Conservation (phyloP, 2,888 invertebrate genomes). For the Leptothorax acervorum region DNA sequence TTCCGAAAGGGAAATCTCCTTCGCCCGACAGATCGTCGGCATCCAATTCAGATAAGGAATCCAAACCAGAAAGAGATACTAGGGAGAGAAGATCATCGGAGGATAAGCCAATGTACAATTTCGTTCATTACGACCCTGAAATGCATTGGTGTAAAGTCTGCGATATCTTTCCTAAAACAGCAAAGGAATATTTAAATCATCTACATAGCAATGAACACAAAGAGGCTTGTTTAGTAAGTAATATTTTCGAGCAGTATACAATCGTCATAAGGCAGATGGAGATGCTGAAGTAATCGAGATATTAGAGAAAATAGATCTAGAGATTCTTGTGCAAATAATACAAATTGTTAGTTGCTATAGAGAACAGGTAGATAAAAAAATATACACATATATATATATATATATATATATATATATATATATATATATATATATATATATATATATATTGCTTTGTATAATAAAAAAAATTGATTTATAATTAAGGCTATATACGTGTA, state of each 20-base stretch:
- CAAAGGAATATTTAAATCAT: constrained; percentile 94
- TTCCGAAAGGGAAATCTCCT: constrained; percentile 80
- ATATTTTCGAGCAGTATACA: constrained; percentile 21
- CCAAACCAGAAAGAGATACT: constrained; percentile 76
- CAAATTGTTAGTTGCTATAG: constrained; percentile 58
- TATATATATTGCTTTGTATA: constrained; percentile 64
- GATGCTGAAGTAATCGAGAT: constrained; percentile 26
- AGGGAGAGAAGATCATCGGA: constrained; percentile 76
- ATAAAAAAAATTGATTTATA: constrained; percentile 66
- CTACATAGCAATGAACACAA: constrained; percentile 93
- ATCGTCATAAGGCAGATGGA: constrained; percentile 3
- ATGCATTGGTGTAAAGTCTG: constrained; percentile 96
- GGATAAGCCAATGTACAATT: constrained; percentile 89
- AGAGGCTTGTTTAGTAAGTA: constrained; percentile 85
- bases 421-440: constrained; percentile 54
- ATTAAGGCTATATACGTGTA: constrained; percentile 59
- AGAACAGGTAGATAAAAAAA: constrained; percentile 65
- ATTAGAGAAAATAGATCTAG: constrained; percentile 58
- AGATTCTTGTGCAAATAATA: constrained; percentile 56
- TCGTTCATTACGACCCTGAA: constrained; percentile 95
- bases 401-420: constrained; percentile 54
- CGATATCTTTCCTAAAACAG: constrained; percentile 94
- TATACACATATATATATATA: constrained; percentile 55
- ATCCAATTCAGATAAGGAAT: constrained; percentile 81
- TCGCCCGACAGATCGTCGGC: constrained; percentile 77